Evolutionary conservation across 2,888 invertebrate genomes (phyloP).

Genomic region (Drosophila paranaensis): DNA sequence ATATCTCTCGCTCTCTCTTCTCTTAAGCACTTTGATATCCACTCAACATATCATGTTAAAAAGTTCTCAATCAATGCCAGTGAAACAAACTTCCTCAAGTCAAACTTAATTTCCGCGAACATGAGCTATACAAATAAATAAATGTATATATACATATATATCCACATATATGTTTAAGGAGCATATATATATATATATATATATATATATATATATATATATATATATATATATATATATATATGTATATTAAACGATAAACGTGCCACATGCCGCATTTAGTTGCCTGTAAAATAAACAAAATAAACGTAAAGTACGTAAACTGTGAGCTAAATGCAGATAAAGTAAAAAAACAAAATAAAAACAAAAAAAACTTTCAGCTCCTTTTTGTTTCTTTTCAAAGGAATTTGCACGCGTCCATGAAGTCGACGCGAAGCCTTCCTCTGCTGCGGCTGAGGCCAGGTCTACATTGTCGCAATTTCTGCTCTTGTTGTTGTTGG

Average conservation of each 20-base stretch:
- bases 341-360: slow-evolving; percentile 52
- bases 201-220: too few species aligned
- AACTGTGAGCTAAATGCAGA: slow-evolving; percentile 69
- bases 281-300: slow-evolving; percentile 20
- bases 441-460: slow-evolving; percentile 3
- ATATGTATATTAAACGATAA: slow-evolving; percentile 7
- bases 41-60: slow-evolving; percentile 5
- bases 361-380: slow-evolving; percentile 22
- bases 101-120: slow-evolving; percentile 61
- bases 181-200: too few species aligned
- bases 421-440: slow-evolving; percentile 51
- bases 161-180: slow-evolving; percentile 1
- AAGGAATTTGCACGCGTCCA: slow-evolving; percentile 75
- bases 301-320: slow-evolving; percentile 50
- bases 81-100: slow-evolving; percentile 34
- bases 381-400: slow-evolving; percentile 60
- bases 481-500: neutral
- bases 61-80: slow-evolving; percentile 3
- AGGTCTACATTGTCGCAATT: slow-evolving; percentile 26
- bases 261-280: slow-evolving; percentile 43
- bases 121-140: slow-evolving; percentile 23
- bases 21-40: neutral
- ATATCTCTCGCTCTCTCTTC: neutral
- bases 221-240: neutral
- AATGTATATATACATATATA: slow-evolving; percentile 17